Evolutionary conservation across 1,140 invertebrate genomes (phyloP).

Genomic region (Brachionus calyciflorus): DNA sequence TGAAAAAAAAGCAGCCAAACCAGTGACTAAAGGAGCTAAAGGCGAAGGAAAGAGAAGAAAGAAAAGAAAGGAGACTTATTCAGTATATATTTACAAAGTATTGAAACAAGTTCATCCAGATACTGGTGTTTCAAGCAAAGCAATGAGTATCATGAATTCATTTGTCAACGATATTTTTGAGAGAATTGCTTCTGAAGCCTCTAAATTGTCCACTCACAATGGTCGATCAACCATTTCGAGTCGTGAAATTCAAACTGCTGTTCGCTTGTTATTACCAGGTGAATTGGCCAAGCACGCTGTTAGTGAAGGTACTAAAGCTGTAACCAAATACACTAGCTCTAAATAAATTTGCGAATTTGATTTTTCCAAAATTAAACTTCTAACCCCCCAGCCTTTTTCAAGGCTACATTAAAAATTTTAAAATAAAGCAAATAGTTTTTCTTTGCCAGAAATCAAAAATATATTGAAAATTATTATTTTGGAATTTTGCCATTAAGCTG

Average conservation of each 20-base stretch:
- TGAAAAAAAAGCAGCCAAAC: constrained; percentile 50
- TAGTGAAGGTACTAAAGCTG: constrained; percentile 65
- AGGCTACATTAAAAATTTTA: neutral
- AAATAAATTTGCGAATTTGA: constrained; percentile 59
- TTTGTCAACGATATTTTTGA: constrained; percentile 62
- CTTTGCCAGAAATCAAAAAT: neutral
- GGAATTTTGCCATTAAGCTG: no score
- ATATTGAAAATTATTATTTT: neutral
- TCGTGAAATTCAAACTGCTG: constrained; percentile 67
- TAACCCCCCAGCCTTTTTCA: constrained; percentile 39
- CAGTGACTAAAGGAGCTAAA: constrained; percentile 47
- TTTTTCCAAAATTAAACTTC: neutral
- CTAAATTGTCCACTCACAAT: constrained; percentile 58
- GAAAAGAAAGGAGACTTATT: constrained; percentile 66
- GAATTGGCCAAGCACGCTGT: constrained; percentile 68
- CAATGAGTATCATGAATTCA: constrained; percentile 59
- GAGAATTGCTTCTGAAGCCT: constrained; percentile 58
- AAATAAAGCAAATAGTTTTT: constrained; percentile 31
- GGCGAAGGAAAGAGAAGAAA: constrained; percentile 14
- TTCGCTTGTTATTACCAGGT: constrained; percentile 66
- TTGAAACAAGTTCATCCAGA: constrained; percentile 71
- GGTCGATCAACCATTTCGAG: constrained; percentile 62
- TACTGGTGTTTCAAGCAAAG: constrained; percentile 66
- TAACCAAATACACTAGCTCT: constrained; percentile 65
- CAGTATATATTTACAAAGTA: constrained; percentile 71